Conservation (phyloP, 1,140 invertebrate species). For the Hyposmocoma kahamanoa region DNA sequence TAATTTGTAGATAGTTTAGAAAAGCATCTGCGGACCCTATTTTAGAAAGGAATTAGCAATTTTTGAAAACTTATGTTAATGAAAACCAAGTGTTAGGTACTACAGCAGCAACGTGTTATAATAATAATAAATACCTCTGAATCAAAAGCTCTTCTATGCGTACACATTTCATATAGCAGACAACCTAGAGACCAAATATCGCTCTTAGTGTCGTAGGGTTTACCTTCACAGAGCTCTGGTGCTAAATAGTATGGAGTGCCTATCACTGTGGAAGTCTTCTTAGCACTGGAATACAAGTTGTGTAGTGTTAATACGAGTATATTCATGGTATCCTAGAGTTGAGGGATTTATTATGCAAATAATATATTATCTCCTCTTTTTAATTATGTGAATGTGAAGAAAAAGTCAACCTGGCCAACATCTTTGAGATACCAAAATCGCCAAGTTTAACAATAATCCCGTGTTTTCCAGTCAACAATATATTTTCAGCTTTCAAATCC, state of each 20-base stretch:
- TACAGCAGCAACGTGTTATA: too few relatives aligned
- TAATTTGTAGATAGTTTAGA: too few relatives aligned
- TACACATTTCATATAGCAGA: slow-evolving; percentile 84
- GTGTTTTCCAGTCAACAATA: slow-evolving; percentile 77
- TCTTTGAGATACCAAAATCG: slow-evolving; percentile 87
- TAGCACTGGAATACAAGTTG: slow-evolving; percentile 56
- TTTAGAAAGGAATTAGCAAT: too few relatives aligned
- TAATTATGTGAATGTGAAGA: too few relatives aligned
- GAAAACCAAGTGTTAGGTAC: too few relatives aligned
- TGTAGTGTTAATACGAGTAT: too few relatives aligned
- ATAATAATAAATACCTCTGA: slow-evolving; percentile 59
- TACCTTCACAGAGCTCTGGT: slow-evolving; percentile 87
- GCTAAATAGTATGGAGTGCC: slow-evolving; percentile 91
- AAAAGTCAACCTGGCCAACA: slow-evolving; percentile 70
- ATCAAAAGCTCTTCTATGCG: slow-evolving; percentile 74
- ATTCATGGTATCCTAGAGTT: too few relatives aligned
- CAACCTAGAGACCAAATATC: slow-evolving; percentile 93
- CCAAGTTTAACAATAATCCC: slow-evolving; percentile 81
- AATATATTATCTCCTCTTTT: too few relatives aligned
- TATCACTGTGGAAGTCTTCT: slow-evolving; percentile 76
- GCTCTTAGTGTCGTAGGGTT: slow-evolving; percentile 83
- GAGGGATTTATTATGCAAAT: too few relatives aligned
- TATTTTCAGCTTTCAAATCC: slow-evolving; percentile 86
- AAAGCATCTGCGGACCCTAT: too few relatives aligned
- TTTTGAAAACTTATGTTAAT: too few relatives aligned